Conservation (phyloP, 1,140 invertebrate species). For the Caerostris darwini region DNA sequence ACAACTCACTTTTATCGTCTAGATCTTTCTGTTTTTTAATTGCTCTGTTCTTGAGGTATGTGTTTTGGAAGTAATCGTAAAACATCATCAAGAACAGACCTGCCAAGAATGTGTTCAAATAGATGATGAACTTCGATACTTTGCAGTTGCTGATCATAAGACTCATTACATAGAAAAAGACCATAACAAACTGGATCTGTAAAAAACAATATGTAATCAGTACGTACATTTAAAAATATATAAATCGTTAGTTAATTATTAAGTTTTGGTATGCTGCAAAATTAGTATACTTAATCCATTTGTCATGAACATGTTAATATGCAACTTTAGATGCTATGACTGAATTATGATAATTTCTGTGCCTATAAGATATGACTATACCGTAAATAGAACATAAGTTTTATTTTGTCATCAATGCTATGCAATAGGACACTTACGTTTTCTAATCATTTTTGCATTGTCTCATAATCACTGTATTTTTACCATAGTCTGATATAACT, state of each 20-base stretch:
- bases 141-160: slow-evolving; percentile 66
- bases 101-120: slow-evolving; percentile 69
- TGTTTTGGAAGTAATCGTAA: slow-evolving; percentile 78
- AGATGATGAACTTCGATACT: slow-evolving; percentile 76
- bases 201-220: background rate
- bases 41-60: slow-evolving; percentile 83
- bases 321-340: too few relatives aligned
- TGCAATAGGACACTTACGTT: too few relatives aligned
- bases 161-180: slow-evolving; percentile 63
- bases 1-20: background rate
- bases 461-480: too few relatives aligned
- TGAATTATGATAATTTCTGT: too few relatives aligned
- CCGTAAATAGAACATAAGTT: too few relatives aligned
- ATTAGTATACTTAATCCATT: too few relatives aligned
- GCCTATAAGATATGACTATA: too few relatives aligned
- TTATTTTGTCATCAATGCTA: too few relatives aligned
- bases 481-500: too few relatives aligned
- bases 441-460: too few relatives aligned
- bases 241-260: background rate
- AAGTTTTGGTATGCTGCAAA: too few relatives aligned
- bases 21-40: slow-evolving; percentile 44
- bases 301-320: too few relatives aligned
- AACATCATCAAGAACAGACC: slow-evolving; percentile 75
- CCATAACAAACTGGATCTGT: slow-evolving; percentile 76
- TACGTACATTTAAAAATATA: background rate